Base-by-base conservation (phyloP, 2,797 vertebrate species). In the Astyanax mexicanus region DNA sequence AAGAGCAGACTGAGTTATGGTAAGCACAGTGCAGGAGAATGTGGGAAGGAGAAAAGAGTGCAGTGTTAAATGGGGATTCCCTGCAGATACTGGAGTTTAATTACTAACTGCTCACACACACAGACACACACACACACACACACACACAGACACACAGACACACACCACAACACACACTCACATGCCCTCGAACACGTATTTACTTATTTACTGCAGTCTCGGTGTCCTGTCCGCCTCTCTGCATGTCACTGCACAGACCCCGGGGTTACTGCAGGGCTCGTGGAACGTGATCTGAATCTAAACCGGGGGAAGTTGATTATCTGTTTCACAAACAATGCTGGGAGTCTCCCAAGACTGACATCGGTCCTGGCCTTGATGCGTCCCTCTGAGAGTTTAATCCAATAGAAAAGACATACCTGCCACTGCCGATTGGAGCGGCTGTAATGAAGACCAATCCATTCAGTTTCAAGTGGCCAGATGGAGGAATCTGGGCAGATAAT, bases 251-350 rank as follows among this genome's bases (percentile, higher is more conserved):
- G 55, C 19, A 57, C 32, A 21, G 47, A 66, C 15, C 32, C 15
- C 9, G 10, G 7, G 60, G 60, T 61, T 52, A 25, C 7, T 57
- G 27, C 23, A 51, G 66, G 47, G 49, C 32, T 23, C 11, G 32
- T 44, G 25, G 40, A 47, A 61, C 17, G 15, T 78, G 72, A 69
- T 29, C 25, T 49, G 74, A 75, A 51, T 74, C 7, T 55, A 29
- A 73, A 77, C 6, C 29, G 47, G 25, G 44, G 1, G 38, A 21
- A 44, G 19, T 40, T 23, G 9, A 75, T 78, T 68, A 67, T 61
- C 25, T 23, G 7, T 6, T 35, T 45, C 15, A 25, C 11, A 40
- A 61, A 70, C 35, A 66, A 35, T 64, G 58, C 21, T 69, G 64
- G 40, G 52, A 42, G 25, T 65, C 52, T 52, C 2, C 7, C 19